Evolutionary conservation across 1,140 invertebrate species (phyloP), one percentile per base, ranked within the genome.

Genomic region (Heliconius hermathena): DNA sequence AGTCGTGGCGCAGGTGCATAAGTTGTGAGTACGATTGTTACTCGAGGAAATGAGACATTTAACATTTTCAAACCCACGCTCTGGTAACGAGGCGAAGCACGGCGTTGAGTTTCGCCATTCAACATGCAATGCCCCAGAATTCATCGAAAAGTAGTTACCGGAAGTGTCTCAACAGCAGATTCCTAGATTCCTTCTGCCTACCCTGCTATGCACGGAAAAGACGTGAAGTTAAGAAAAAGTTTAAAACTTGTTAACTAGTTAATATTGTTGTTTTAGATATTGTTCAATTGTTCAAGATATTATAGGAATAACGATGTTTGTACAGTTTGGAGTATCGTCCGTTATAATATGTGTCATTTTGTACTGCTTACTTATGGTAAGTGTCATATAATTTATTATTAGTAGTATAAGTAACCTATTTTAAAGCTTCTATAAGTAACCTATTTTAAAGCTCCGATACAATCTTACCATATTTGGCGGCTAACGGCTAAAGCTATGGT

Each of bases 291-390:
- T 91, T 60, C 89, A 91, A 85, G 81, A 88, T 26, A 84, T 90
- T 41, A 83, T 89, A 57, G 86, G 82, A 38, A 52, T 88, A 11
- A 85, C 87, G 0, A 84, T 92, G 79, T 92, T 93, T 52, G 60
- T 90, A 26, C 87, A 89, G 60, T 92, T 89, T 26, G 83, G 87
- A 5, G 83, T 89, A 36, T 85, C 84, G 8, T 84, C 89, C 11
- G 77, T 83, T 13, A 88, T 87, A 60, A 89, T 92, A 66, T 93
- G 90, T 70, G 86, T 89, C 3, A 75, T 87, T 49, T 77, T 90
- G 60, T 87, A 80, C 76, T 84, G 85, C 16, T 71, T 91, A 16
- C 60, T 87, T 20, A 76, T 89, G 79, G 89, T 92, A 84, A 84
- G 76, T 29, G 9, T 29, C 16, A 16, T 26, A 66, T 29, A 60